Evolutionary conservation across 2,888 invertebrate species (phyloP).

Genomic region (Macrostomum cliftonense): DNA sequence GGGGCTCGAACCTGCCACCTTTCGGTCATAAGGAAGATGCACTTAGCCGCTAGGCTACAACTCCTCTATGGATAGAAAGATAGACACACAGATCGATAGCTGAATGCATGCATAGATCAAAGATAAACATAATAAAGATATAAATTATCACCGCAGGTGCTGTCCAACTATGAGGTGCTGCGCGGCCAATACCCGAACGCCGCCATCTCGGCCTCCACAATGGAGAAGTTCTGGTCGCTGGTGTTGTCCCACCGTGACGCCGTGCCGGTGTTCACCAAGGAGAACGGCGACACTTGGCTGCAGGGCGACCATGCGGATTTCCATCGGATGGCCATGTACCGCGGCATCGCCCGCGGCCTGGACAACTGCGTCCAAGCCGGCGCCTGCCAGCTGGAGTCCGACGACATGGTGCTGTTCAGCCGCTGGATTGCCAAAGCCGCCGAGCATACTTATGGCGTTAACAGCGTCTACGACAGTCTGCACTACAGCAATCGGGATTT

Average conservation of each 20-base stretch:
- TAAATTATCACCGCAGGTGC: conserved; percentile 10
- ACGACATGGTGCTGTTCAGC: background rate
- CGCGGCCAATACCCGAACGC: conserved; percentile 21
- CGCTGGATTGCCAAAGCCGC: conserved; percentile 21
- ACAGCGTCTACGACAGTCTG: conserved; percentile 17
- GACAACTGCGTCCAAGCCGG: conserved; percentile 8
- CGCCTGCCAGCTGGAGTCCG: background rate
- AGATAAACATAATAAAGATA: too few relatives aligned
- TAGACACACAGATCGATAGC: too few relatives aligned
- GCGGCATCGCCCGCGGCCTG: conserved; percentile 12
- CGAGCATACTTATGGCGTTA: conserved; percentile 28
- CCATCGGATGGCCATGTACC: conserved; percentile 19
- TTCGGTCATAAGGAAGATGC: too few relatives aligned
- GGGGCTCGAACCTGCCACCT: too few relatives aligned
- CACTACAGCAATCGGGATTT: conserved; percentile 21
- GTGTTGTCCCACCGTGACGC: conserved; percentile 13
- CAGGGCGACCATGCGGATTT: conserved; percentile 26
- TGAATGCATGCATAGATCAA: too few relatives aligned
- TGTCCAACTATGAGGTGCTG: conserved; percentile 22
- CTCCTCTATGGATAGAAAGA: too few relatives aligned
- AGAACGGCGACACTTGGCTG: conserved; percentile 31
- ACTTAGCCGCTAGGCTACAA: too few relatives aligned
- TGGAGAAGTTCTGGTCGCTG: conserved; percentile 22
- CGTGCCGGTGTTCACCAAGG: conserved; percentile 18
- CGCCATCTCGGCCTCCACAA: conserved; percentile 19